These are phyloP conservation scores for Hoplodrina ambigua DNA, from an alignment of 2,888 invertebrate species.

Conservation along the genomic window DNA sequence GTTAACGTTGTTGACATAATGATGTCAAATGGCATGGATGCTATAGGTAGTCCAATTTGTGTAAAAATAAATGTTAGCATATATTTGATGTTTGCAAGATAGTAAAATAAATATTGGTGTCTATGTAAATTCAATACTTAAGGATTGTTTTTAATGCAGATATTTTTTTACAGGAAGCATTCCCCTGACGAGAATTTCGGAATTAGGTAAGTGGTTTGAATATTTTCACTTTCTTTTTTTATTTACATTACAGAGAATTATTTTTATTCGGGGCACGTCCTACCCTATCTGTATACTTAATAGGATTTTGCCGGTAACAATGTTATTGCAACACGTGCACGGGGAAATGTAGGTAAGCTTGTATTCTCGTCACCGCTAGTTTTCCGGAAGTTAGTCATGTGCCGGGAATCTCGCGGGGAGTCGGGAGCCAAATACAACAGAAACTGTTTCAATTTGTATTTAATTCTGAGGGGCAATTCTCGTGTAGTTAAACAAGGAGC, in stretches of 20 bases:
- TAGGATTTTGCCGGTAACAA: constrained; percentile 49
- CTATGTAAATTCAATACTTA: not conserved
- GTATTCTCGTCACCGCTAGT: constrained; percentile 16
- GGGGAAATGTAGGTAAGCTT: constrained; percentile 44
- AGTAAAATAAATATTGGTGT: constrained; percentile 29
- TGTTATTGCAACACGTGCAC: constrained; percentile 39
- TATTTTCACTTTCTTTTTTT: constrained; percentile 1
- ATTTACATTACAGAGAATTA: not conserved
- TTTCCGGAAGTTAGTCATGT: constrained; percentile 51
- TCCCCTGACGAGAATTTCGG: constrained; percentile 90
- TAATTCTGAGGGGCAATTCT: too few relatives aligned
- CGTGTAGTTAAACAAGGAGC: too few relatives aligned
- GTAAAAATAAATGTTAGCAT: constrained; percentile 47
- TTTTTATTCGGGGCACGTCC: not conserved
- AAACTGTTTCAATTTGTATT: too few relatives aligned
- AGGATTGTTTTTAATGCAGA: constrained; percentile 12
- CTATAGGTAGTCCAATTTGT: constrained; percentile 20
- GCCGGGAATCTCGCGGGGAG: not conserved
- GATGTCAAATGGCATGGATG: constrained; percentile 51
- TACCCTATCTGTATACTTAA: constrained; percentile 13
- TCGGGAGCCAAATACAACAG: too few relatives aligned
- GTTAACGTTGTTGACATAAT: constrained; percentile 21
- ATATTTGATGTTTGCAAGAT: constrained; percentile 40
- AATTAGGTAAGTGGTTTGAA: constrained; percentile 83
- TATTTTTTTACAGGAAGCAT: constrained; percentile 86